Evolutionary conservation across 1,140 invertebrate genomes (phyloP).

Genomic region (Drosophila busckii): DNA sequence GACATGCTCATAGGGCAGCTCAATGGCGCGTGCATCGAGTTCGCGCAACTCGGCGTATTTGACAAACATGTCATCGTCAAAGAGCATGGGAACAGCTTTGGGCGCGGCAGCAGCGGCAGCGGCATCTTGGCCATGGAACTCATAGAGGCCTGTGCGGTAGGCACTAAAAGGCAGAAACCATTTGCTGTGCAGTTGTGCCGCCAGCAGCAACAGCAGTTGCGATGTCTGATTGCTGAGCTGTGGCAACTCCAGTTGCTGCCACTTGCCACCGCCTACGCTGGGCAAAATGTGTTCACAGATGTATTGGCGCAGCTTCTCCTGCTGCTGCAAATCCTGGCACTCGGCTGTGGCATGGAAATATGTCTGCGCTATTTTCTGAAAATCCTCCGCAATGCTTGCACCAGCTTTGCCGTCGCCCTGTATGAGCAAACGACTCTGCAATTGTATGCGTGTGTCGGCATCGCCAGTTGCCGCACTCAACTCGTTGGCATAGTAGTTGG

Average conservation of each 20-base stretch:
- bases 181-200: constrained; percentile 60
- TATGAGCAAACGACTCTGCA: constrained; percentile 50
- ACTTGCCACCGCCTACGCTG: constrained; percentile 41
- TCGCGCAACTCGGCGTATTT: constrained; percentile 75
- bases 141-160: constrained; percentile 65
- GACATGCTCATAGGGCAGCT: constrained; percentile 79
- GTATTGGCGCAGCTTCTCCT: constrained; percentile 48
- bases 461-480: constrained; percentile 36
- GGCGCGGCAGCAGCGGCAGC: neutral
- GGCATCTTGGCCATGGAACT: constrained; percentile 41
- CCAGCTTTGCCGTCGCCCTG: constrained; percentile 5
- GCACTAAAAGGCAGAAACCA: constrained; percentile 73
- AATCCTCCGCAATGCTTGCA: constrained; percentile 47
- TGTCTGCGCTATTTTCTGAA: constrained; percentile 70
- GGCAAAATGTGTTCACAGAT: constrained; percentile 35
- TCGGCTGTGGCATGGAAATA: constrained; percentile 64
- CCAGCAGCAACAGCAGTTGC: constrained; percentile 45
- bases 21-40: constrained; percentile 78
- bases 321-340: constrained; percentile 47
- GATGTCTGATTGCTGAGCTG: neutral
- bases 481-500: constrained; percentile 61
- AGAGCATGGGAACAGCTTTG: constrained; percentile 65
- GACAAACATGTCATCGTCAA: constrained; percentile 74
- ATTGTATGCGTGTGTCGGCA: constrained; percentile 45
- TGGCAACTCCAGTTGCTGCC: constrained; percentile 21